These are phyloP conservation scores for Petrocephalus zakoni DNA, from an alignment of 2,113 vertebrate genomes.

Conservation along the genomic window DNA sequence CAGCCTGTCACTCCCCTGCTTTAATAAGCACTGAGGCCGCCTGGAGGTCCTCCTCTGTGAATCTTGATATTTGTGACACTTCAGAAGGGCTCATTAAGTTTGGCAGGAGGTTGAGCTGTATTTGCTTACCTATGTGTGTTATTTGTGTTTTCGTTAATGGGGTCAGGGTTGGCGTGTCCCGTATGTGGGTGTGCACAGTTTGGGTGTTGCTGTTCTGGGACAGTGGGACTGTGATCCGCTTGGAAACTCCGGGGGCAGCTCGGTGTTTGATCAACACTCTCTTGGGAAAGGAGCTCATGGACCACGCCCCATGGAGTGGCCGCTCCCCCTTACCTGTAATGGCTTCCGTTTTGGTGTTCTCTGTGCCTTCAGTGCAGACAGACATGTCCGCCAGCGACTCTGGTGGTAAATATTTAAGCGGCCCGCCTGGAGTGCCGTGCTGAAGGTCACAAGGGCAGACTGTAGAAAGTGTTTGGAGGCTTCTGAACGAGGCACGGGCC, in stretches of 20 bases:
- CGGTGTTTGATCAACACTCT: background rate
- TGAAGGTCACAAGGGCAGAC: background rate
- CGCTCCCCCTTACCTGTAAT: background rate
- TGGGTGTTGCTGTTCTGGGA: background rate
- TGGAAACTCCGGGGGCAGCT: background rate
- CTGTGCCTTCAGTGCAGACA: background rate
- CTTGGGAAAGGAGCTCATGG: background rate
- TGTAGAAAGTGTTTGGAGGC: background rate
- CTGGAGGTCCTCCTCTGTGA: background rate
- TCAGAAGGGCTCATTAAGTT: background rate
- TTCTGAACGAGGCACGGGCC: background rate
- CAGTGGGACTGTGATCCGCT: background rate
- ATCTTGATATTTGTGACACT: background rate
- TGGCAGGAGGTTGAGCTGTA: background rate
- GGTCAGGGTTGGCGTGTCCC: background rate
- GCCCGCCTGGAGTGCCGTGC: background rate
- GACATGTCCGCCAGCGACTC: background rate
- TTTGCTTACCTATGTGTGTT: background rate
- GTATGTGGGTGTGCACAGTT: background rate
- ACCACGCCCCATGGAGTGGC: background rate
- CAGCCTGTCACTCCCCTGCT: background rate
- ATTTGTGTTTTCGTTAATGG: background rate
- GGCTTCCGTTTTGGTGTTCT: background rate
- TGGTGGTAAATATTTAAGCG: slow-evolving; percentile 5
- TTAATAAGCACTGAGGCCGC: background rate